A percentile compares a stretch with the other conserved stretches of the same genome.
Conservation (phyloP, 2,888 invertebrate species). For the Diarsia mendica region DNA sequence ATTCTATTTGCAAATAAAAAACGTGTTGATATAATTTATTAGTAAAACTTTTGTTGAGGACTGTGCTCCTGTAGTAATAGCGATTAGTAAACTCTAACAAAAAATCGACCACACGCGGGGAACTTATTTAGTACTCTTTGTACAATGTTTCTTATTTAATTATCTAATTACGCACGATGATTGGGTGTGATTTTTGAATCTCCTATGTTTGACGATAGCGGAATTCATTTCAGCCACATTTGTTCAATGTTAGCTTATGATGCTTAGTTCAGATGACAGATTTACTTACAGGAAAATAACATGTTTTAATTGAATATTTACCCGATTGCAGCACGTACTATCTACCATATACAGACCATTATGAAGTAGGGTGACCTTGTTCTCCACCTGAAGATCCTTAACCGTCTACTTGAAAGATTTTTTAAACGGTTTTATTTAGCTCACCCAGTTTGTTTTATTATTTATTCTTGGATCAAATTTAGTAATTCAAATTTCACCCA, state of each 20-base stretch:
- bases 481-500: no score
- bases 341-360: not conserved
- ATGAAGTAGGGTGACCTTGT: not conserved
- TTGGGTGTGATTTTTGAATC: slow-evolving; percentile 10
- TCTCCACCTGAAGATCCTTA: not conserved
- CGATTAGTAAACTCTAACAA: slow-evolving; percentile 48
- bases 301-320: not conserved
- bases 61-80: slow-evolving; percentile 35
- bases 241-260: no score
- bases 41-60: not conserved
- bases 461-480: no score
- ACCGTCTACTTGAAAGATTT: not conserved
- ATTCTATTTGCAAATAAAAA: no score
- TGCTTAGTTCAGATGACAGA: no score
- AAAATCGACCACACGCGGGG: slow-evolving; percentile 30
- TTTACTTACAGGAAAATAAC: not conserved
- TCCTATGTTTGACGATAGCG: not conserved
- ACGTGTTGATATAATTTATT: no score
- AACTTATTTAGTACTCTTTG: not conserved
- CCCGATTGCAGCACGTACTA: not conserved
- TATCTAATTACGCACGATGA: slow-evolving; percentile 28
- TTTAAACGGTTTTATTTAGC: no score
- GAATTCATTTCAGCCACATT: not conserved
- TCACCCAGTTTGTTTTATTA: no score
- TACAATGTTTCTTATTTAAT: slow-evolving; percentile 23